Conservation (phyloP, 2,113 vertebrate species). For the Burhinus bistriatus region DNA sequence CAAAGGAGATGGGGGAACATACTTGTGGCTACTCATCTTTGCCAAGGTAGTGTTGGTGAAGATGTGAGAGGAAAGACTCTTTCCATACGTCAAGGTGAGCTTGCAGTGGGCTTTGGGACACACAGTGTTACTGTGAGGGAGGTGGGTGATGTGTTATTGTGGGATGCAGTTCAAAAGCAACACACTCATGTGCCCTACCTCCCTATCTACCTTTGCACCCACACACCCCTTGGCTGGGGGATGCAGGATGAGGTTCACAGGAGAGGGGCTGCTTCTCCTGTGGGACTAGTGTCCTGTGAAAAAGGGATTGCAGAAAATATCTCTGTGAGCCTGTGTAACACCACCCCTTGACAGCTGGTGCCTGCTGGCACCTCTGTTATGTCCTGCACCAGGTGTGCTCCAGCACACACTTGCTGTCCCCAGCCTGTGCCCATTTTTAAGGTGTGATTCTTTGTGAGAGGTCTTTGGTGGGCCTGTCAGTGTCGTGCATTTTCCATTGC, state of each 20-base stretch:
- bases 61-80: neutral
- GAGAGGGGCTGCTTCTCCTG: neutral
- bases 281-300: neutral
- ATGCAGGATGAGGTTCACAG: neutral
- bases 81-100: neutral
- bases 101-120: neutral
- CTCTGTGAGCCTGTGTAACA: accelerated
- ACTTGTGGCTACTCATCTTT: neutral
- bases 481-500: neutral
- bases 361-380: neutral
- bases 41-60: neutral
- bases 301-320: neutral
- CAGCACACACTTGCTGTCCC: neutral
- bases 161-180: neutral
- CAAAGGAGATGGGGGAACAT: neutral
- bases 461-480: neutral
- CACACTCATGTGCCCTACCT: accelerated
- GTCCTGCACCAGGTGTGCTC: neutral
- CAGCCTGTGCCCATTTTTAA: neutral
- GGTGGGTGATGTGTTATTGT: accelerated
- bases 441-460: neutral
- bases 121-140: accelerated
- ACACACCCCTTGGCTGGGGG: accelerated
- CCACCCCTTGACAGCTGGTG: neutral
- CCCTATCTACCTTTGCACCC: neutral